Evolutionary conservation across 2,888 invertebrate species (phyloP), one percentile per base, ranked within the genome.

Genomic region (Drosophila prostipennis): DNA sequence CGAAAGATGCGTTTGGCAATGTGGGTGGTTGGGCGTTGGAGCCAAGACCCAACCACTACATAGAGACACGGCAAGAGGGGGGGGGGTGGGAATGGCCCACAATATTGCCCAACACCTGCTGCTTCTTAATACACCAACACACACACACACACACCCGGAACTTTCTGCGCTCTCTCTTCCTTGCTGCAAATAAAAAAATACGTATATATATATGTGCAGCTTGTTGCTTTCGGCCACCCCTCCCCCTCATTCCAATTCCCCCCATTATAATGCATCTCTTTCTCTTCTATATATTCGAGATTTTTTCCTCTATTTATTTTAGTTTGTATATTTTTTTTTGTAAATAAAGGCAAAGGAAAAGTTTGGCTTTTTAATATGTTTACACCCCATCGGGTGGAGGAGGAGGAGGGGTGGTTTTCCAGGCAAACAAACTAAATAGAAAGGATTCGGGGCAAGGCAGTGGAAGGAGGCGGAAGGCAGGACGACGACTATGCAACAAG

Each of bases 91-190:
- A 49, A 52, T 61, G 63, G 67, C 77, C 85, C 87, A 78, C 87
- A 87, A 63, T 76, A 71, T 77, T 63, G 52, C 81, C 86, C 86
- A 76, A 78, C 86, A 83, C 88, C 89, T 88, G 88, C 89, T 78
- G 88, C 88, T 80, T 72, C 74, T 71, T 78, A 42, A 53, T 54
- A 64, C 65, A 58, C 59, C 51, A 64, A 67, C 65, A 52, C 61
- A 54, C 56, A 72, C 69, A 60, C 45, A 45, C 26, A 72, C 69
- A 60, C 45, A 45, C 26, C 48, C 51, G 16, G 11, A 14, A 48
- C 76, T 46, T 40, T 57, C 60, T 52, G 48, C 70, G 57, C 52
- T 74, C 64, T 72, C 54, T 13, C 58, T 63, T 32, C 32, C 42
- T 46, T 36, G 23, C 37, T 5, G 29, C 7, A 23, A 39, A 46